phyloP scores from a whole-genome alignment of 1,140 invertebrate species.

The Caenorhabditis tropicalis region DNA sequence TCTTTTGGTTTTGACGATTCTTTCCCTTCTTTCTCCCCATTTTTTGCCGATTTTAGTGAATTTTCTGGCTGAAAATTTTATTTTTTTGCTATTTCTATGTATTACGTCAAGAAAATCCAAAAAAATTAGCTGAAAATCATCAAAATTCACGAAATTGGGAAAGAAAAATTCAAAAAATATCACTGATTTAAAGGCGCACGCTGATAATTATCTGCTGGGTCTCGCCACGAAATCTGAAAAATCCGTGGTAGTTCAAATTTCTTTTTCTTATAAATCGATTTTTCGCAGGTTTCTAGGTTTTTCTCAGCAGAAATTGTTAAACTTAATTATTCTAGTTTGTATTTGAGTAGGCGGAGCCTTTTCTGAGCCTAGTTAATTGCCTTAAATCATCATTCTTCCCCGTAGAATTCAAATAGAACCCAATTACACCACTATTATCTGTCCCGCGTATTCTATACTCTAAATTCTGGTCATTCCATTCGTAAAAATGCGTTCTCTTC shows the following conservation, averaged over 20 bases:
- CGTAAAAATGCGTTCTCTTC: background rate
- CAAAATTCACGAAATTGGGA: background rate
- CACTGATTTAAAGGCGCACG: background rate
- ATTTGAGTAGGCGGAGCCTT: too few relatives aligned
- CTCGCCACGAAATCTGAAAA: background rate
- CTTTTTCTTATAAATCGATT: too few relatives aligned
- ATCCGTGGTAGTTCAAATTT: too few relatives aligned
- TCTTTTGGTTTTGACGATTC: background rate
- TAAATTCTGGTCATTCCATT: too few relatives aligned
- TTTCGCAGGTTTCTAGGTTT: too few relatives aligned
- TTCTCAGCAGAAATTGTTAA: too few relatives aligned
- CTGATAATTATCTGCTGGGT: background rate
- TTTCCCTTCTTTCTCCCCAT: conserved; percentile 14
- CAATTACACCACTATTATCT: too few relatives aligned
- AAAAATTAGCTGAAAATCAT: background rate
- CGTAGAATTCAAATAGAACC: too few relatives aligned
- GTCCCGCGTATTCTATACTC: too few relatives aligned
- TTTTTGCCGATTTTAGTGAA: background rate
- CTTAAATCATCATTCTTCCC: too few relatives aligned
- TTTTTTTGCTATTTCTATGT: background rate
- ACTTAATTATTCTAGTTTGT: too few relatives aligned
- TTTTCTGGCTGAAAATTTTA: background rate
- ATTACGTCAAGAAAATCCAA: background rate
- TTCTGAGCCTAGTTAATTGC: too few relatives aligned
- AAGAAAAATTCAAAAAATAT: background rate